Evolutionary conservation across 2,113 vertebrate species (phyloP).

Genomic region (Fregetta grallaria): DNA sequence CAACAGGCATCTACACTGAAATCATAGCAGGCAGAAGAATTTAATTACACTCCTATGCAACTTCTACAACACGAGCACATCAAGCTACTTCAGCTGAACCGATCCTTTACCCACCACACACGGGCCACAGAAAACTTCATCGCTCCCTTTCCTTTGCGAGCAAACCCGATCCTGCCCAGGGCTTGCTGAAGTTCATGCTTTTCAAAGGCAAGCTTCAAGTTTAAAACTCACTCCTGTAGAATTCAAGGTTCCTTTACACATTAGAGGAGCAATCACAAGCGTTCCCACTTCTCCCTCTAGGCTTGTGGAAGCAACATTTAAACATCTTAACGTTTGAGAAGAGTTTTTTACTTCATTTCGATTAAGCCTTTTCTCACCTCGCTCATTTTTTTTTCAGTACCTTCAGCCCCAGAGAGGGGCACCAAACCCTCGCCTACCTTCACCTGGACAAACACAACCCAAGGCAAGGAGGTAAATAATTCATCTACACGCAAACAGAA

Average conservation of each 20-base stretch:
- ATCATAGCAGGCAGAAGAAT: neutral
- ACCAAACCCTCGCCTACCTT: neutral
- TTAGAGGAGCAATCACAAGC: neutral
- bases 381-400: too few relatives aligned
- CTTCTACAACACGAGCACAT: neutral
- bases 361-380: neutral
- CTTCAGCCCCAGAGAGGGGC: neutral
- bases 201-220: neutral
- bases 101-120: neutral
- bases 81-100: neutral
- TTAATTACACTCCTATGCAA: neutral
- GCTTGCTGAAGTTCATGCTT: neutral
- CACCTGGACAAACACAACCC: neutral
- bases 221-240: neutral
- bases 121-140: rapidly evolving
- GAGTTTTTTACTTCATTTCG: neutral
- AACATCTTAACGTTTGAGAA: neutral
- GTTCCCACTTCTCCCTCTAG: neutral
- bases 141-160: rapidly evolving
- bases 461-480: slow-evolving; percentile 7
- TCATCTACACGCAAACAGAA: neutral
- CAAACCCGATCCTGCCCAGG: neutral
- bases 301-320: neutral
- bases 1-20: neutral
- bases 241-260: neutral